Conservation (phyloP, 2,888 invertebrate species). For the Phrixothrix hirtus region DNA sequence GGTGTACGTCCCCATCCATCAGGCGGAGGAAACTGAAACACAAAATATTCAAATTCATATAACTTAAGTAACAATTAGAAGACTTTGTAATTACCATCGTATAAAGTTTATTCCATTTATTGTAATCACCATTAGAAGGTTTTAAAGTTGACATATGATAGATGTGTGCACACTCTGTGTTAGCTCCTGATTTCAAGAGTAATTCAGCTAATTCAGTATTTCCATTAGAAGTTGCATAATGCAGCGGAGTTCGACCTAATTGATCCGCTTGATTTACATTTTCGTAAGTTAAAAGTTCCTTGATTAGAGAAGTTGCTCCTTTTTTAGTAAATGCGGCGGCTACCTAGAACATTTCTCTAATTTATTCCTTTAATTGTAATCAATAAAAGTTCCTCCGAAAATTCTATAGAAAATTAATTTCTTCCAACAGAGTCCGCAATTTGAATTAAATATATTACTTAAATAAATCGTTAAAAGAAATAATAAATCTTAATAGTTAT, state of each 20-base stretch:
- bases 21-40: slow-evolving; percentile 47
- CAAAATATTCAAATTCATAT: too few species aligned
- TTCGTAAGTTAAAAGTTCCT: slow-evolving; percentile 19
- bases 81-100: slow-evolving; percentile 25
- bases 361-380: slow-evolving; percentile 2
- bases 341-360: slow-evolving; percentile 22
- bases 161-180: slow-evolving; percentile 33
- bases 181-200: slow-evolving; percentile 34
- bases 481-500: too few species aligned
- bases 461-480: too few species aligned
- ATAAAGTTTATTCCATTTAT: slow-evolving; percentile 34
- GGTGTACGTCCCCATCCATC: slow-evolving; percentile 51
- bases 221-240: slow-evolving; percentile 47
- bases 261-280: slow-evolving; percentile 39
- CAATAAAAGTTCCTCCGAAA: not conserved
- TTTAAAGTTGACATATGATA: slow-evolving; percentile 18
- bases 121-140: slow-evolving; percentile 31
- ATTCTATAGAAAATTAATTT: not conserved
- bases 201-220: slow-evolving; percentile 38
- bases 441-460: too few species aligned
- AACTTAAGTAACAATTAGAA: too few species aligned
- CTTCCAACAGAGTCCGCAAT: too few species aligned
- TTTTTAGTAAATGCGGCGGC: slow-evolving; percentile 33
- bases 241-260: slow-evolving; percentile 48
- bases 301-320: slow-evolving; percentile 25